These are phyloP conservation scores for Scolopax rusticola DNA, from an alignment of 2,797 vertebrate species.

Conservation along the genomic window DNA sequence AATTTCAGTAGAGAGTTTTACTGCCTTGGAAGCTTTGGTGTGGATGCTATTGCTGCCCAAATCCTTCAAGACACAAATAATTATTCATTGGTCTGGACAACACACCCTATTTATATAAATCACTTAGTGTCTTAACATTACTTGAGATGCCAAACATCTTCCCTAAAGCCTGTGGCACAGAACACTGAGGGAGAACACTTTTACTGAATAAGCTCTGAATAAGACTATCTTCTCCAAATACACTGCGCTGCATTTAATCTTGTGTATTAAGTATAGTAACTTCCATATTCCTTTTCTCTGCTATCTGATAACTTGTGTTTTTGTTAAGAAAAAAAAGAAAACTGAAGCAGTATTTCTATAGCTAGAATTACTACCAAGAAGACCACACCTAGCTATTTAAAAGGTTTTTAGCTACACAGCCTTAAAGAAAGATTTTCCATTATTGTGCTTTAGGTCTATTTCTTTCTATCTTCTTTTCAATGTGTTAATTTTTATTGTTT, in stretches of 20 bases:
- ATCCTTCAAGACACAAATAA: slow-evolving; percentile 34
- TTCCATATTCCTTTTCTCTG: not conserved
- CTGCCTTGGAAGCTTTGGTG: not conserved
- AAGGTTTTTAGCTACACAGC: not conserved
- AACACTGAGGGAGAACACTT: not conserved
- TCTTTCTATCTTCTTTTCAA: not conserved
- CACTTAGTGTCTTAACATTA: not conserved
- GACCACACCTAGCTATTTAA: not conserved
- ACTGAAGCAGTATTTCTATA: not conserved
- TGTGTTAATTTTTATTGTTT: not conserved
- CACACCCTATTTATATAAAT: not conserved
- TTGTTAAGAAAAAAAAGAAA: not conserved
- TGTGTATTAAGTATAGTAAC: not conserved
- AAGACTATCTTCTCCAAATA: not conserved
- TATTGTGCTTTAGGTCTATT: not conserved
- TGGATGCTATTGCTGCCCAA: not conserved
- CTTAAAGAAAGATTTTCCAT: not conserved
- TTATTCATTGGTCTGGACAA: slow-evolving; percentile 13
- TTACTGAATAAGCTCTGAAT: not conserved
- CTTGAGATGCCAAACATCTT: not conserved
- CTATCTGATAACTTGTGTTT: not conserved
- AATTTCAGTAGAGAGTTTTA: not conserved
- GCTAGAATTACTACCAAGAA: not conserved
- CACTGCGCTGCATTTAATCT: not conserved
- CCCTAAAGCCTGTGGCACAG: not conserved